Conservation (phyloP, 2,888 invertebrate species). For the Saturnia japonica region DNA sequence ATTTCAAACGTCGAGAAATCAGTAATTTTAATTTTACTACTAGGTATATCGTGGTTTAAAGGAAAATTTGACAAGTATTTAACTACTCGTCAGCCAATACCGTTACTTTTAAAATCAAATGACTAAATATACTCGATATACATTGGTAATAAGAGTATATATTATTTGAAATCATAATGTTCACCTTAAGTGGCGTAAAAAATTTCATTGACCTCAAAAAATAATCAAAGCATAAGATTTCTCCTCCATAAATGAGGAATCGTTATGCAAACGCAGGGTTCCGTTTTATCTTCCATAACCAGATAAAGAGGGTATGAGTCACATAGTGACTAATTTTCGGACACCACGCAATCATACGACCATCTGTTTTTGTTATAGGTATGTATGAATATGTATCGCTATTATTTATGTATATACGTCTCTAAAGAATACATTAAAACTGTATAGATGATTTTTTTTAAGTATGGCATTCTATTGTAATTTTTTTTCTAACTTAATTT, state of each 20-base stretch:
- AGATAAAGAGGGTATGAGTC: conserved; percentile 68
- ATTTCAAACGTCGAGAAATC: not conserved
- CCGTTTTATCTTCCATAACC: conserved; percentile 62
- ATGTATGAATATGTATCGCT: conserved; percentile 58
- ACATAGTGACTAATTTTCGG: conserved; percentile 61
- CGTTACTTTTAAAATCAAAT: too few species aligned
- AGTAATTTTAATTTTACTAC: not conserved
- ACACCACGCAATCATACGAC: conserved; percentile 60
- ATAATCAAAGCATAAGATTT: conserved; percentile 25
- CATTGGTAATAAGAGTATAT: not conserved
- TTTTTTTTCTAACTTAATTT: not conserved
- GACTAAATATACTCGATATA: not conserved
- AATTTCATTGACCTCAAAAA: conserved; percentile 16
- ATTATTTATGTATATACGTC: not conserved
- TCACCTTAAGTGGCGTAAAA: not conserved
- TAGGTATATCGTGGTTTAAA: too few species aligned
- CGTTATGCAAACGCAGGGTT: conserved; percentile 50
- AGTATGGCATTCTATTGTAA: not conserved
- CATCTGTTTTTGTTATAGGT: conserved; percentile 70
- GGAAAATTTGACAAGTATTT: too few species aligned
- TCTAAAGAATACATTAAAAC: conserved; percentile 8
- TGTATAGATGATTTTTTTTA: not conserved
- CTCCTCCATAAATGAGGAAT: conserved; percentile 28
- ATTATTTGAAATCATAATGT: conserved; percentile 7
- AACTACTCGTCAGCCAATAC: too few species aligned